Percentiles rank a stretch among this genome's conserved stretches.
phyloP scores from a whole-genome alignment of 2,113 vertebrate species.

The Progne subis region DNA sequence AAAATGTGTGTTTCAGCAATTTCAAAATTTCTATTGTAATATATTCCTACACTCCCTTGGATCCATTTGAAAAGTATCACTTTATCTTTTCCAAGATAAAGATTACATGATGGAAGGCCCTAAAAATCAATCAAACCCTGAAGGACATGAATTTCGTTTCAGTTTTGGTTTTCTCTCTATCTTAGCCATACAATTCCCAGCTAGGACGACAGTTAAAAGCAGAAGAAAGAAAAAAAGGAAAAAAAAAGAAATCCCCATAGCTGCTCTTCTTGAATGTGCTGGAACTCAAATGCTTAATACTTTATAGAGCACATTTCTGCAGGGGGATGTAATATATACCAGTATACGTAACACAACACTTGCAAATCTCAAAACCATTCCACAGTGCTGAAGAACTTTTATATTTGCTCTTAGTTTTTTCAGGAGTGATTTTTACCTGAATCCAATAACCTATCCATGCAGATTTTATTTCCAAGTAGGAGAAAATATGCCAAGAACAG shows the following conservation, averaged over 20 bases:
- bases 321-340: background rate
- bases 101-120: background rate
- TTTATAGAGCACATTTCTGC: background rate
- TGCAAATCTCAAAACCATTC: background rate
- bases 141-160: background rate
- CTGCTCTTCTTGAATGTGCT: background rate
- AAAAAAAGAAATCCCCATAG: background rate
- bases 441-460: background rate
- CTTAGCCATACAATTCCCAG: background rate
- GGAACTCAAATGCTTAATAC: background rate
- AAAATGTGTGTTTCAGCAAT: background rate
- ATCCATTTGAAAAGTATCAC: background rate
- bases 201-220: background rate
- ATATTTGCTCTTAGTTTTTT: background rate
- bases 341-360: background rate
- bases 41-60: background rate
- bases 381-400: background rate
- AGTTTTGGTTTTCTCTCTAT: background rate
- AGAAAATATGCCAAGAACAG: background rate
- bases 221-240: background rate
- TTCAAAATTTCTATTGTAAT: background rate
- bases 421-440: background rate
- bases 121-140: background rate
- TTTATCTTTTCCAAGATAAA: background rate
- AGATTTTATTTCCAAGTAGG: background rate